Evolutionary conservation across 2,888 invertebrate species (phyloP).

Genomic region (Microdon myrmicae): DNA sequence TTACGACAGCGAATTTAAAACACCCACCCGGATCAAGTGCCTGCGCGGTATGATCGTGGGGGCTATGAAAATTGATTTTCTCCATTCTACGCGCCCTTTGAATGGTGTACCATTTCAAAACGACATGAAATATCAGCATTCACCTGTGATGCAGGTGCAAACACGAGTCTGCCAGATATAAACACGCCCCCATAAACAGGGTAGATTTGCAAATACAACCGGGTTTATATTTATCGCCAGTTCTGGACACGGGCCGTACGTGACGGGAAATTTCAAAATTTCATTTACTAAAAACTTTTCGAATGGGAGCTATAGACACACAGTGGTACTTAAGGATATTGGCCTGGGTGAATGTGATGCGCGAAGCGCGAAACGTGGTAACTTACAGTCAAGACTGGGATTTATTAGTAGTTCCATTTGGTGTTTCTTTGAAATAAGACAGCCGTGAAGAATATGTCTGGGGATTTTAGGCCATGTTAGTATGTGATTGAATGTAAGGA

Average conservation of each 20-base stretch:
- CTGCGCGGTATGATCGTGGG: constrained; percentile 1
- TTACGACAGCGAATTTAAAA: constrained; percentile 36
- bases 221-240: constrained; percentile 41
- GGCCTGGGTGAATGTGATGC: too few relatives aligned
- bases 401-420: too few relatives aligned
- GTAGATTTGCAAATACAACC: constrained; percentile 28
- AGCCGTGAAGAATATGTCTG: too few relatives aligned
- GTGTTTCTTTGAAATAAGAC: too few relatives aligned
- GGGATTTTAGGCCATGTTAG: too few relatives aligned
- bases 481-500: too few relatives aligned
- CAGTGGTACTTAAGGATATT: constrained; percentile 52
- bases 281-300: constrained; percentile 45
- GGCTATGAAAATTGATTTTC: constrained; percentile 37
- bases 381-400: too few relatives aligned
- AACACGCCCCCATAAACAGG: constrained; percentile 30
- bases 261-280: constrained; percentile 48
- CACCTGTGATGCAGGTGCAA: constrained; percentile 37
- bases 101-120: too few relatives aligned
- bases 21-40: constrained; percentile 19
- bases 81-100: neutral
- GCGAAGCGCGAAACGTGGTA: too few relatives aligned
- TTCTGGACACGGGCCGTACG: constrained; percentile 35
- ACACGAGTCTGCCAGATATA: constrained; percentile 3
- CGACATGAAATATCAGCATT: constrained; percentile 30
- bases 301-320: constrained; percentile 14